Conservation (phyloP, 1,140 invertebrate species). For the Druon quercuslanigerum region DNA sequence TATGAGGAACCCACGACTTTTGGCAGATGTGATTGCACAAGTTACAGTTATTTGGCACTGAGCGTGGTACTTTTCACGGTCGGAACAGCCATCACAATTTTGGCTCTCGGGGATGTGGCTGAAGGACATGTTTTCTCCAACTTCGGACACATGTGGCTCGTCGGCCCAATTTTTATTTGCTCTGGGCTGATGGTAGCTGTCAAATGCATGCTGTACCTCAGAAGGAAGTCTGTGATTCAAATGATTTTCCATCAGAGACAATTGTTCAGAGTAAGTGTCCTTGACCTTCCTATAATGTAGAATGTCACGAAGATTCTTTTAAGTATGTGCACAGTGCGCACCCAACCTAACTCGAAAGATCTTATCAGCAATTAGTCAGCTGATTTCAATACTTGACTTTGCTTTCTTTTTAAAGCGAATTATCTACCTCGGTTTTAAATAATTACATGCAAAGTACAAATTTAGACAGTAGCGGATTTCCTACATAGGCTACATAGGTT, state of each 20-base stretch:
- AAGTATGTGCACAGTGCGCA: background rate
- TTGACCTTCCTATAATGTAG: slow-evolving; percentile 3
- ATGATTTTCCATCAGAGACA: slow-evolving; percentile 80
- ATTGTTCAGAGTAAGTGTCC: slow-evolving; percentile 77
- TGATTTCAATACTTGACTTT: background rate
- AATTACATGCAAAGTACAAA: too few relatives aligned
- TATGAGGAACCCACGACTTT: slow-evolving; percentile 78
- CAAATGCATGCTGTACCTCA: slow-evolving; percentile 81
- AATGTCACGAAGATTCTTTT: slow-evolving; percentile 23
- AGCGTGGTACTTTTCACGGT: slow-evolving; percentile 80
- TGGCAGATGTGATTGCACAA: slow-evolving; percentile 80
- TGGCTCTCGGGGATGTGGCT: slow-evolving; percentile 78
- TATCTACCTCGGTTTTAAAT: too few relatives aligned
- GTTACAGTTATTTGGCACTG: slow-evolving; percentile 80
- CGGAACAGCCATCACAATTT: slow-evolving; percentile 80
- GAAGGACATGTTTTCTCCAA: slow-evolving; percentile 78
- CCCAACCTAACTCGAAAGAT: background rate
- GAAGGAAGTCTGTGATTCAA: slow-evolving; percentile 81
- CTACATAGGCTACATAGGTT: too few relatives aligned
- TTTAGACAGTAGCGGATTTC: too few relatives aligned
- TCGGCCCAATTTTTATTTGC: slow-evolving; percentile 82
- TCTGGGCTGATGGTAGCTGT: slow-evolving; percentile 82
- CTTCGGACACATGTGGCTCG: slow-evolving; percentile 82
- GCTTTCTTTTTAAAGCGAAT: background rate
- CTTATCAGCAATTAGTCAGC: slow-evolving; percentile 21